These are phyloP conservation scores for Apostichopus japonicus DNA, from an alignment of 35 echinoderm and acorn worm genomes.

Conservation along the genomic window DNA sequence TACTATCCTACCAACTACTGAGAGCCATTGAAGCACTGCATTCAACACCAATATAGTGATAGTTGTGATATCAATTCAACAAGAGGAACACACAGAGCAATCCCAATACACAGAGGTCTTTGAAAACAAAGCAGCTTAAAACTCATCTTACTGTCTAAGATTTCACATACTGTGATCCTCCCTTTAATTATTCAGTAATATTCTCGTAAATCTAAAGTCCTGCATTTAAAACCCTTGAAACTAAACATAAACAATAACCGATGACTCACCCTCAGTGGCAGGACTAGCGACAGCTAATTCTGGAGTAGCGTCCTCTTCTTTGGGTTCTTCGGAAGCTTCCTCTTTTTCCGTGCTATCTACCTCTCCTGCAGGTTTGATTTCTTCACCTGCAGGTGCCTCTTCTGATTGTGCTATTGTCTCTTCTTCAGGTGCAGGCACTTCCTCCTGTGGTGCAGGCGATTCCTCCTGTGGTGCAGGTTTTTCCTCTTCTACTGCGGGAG, in stretches of 20 bases:
- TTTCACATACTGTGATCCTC: too few relatives aligned
- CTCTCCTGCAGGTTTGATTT: background rate
- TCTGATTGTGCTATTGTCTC: background rate
- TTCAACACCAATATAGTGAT: too few relatives aligned
- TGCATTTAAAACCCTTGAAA: too few relatives aligned
- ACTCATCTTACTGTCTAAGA: too few relatives aligned
- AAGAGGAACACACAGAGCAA: too few relatives aligned
- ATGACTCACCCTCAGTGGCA: background rate
- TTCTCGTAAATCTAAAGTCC: too few relatives aligned
- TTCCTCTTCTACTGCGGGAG: background rate
- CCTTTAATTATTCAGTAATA: too few relatives aligned
- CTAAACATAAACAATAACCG: background rate
- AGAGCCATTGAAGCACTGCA: too few relatives aligned
- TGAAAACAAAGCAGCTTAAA: too few relatives aligned
- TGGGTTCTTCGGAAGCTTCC: background rate
- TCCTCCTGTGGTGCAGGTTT: conserved; percentile 8
- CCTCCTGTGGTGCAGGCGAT: background rate
- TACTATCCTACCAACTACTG: too few relatives aligned
- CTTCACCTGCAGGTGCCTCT: conserved; percentile 2
- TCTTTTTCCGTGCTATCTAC: background rate
- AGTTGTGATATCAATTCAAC: too few relatives aligned
- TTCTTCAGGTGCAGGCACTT: background rate
- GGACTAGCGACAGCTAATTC: background rate
- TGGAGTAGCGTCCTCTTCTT: background rate
- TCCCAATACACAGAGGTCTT: too few relatives aligned